Percentiles rank a stretch among this genome's conserved stretches.
Evolutionary conservation across 2,113 vertebrate species (phyloP).

Genomic region (Epinephelus lanceolatus): DNA sequence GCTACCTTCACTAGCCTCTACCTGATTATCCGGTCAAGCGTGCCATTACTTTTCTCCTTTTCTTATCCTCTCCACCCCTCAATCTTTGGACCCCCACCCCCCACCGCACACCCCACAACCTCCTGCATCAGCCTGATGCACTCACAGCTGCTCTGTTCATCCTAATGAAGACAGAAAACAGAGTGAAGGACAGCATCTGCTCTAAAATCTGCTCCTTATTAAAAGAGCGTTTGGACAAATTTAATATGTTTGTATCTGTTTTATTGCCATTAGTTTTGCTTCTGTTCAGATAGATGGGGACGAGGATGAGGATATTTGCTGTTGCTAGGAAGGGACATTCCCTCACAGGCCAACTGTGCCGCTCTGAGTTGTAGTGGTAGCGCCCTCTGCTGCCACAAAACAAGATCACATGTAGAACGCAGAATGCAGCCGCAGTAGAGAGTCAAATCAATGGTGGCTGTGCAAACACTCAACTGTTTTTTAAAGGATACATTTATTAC

Average conservation of each 20-base stretch:
- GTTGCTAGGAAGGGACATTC: slow-evolving; percentile 28
- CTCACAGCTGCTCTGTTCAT: not conserved
- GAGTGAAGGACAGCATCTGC: not conserved
- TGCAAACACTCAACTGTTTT: not conserved
- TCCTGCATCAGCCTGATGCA: slow-evolving; percentile 24
- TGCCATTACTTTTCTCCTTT: slow-evolving; percentile 14
- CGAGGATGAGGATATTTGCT: slow-evolving; percentile 30
- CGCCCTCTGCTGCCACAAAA: slow-evolving; percentile 68
- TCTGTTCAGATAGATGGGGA: not conserved
- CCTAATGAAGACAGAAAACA: not conserved
- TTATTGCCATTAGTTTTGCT: not conserved
- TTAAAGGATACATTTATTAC: not conserved
- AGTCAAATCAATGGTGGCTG: too few relatives aligned
- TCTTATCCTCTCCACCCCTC: slow-evolving; percentile 6
- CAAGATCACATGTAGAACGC: not conserved
- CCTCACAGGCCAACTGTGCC: not conserved
- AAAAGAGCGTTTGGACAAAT: slow-evolving; percentile 17
- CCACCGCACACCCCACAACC: slow-evolving; percentile 1
- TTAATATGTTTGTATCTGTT: slow-evolving; percentile 9
- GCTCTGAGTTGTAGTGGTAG: slow-evolving; percentile 1
- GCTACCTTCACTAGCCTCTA: slow-evolving; percentile 3
- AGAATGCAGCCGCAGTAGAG: not conserved
- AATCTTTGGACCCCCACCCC: not conserved
- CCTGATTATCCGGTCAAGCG: slow-evolving; percentile 49
- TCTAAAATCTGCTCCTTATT: not conserved